Evolutionary conservation across 1,140 invertebrate genomes (phyloP), one percentile per base, ranked within the genome.

Genomic region (Eubasilissa regina): DNA sequence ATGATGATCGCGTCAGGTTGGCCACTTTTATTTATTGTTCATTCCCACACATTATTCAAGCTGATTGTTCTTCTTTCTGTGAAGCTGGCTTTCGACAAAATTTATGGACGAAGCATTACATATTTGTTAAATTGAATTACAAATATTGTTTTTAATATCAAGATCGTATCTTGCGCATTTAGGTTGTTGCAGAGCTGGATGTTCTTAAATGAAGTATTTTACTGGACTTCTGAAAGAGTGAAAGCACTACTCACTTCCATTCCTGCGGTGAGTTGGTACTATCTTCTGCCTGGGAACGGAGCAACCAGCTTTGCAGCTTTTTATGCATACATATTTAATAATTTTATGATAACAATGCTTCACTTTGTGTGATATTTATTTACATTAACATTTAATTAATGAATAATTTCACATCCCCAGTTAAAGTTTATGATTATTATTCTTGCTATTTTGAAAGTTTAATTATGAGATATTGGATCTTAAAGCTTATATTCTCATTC

Each of bases 121-220:
- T 35, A 35, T 35, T 35, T 35, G 25, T 3, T 6, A 35, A 35
- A 35, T 35, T 56, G 15, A 56, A n/a, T 56, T 56, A 51, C 11
- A 15, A 15, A 51, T 13, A 51, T 51, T 66, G 0, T 60, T 15
- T 60, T 21, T 21, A 35, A 15, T 25, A 6, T 62, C 0, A 62
- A 62, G 60, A 25, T 9, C 25, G 25, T 35, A 35, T 35, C 6
- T 15, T 8, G 53, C 11, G 35, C 21, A 83, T 85, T 55, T 84
- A 94, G 94, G 94, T 82, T 98, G 44, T 90, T 97, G 85, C 97
- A 98, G 88, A 96, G 94, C 19, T 98, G 97, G 97, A 89, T 97
- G 87, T 97, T 98, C 84, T 90, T 93, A 0, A 89, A 92, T 83
- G 91, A 93, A 76, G 84, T 87, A 9, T 78, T 86, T 19, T 94